phyloP scores from a whole-genome alignment of 2,113 vertebrate species.

The Pionites leucogaster region DNA sequence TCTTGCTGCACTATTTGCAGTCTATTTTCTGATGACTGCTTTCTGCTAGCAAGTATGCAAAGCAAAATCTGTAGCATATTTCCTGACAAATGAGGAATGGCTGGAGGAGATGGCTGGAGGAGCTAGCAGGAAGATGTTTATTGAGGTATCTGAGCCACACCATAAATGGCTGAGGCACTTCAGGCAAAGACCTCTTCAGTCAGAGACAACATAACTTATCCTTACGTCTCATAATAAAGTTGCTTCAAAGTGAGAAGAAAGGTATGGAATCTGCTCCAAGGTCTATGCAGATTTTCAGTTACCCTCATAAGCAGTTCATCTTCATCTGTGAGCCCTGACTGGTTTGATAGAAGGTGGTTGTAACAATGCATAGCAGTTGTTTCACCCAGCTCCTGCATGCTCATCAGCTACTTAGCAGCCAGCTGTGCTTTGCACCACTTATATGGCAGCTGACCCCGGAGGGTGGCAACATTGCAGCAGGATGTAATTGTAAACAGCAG shows the following conservation, averaged over 20 bases:
- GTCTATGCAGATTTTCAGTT: neutral
- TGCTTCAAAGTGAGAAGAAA: neutral
- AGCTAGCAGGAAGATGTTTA: neutral
- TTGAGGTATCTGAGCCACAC: neutral
- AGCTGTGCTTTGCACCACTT: neutral
- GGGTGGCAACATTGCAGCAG: neutral
- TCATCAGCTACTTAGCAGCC: neutral
- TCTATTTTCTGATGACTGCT: neutral
- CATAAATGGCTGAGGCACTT: neutral
- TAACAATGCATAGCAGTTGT: neutral
- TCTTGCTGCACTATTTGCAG: neutral
- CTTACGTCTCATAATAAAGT: neutral
- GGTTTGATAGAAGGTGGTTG: neutral
- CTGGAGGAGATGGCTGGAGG: neutral
- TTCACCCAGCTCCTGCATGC: neutral
- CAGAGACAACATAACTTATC: neutral
- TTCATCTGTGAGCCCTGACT: neutral
- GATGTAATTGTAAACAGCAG: neutral
- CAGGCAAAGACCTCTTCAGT: neutral
- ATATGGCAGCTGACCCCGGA: neutral
- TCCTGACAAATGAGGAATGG: neutral
- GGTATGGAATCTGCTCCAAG: neutral
- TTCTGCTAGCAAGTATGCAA: neutral
- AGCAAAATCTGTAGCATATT: neutral
- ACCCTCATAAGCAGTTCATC: neutral